Conservation (phyloP, 2,797 vertebrate genomes). For the Pelodytes ibericus region DNA sequence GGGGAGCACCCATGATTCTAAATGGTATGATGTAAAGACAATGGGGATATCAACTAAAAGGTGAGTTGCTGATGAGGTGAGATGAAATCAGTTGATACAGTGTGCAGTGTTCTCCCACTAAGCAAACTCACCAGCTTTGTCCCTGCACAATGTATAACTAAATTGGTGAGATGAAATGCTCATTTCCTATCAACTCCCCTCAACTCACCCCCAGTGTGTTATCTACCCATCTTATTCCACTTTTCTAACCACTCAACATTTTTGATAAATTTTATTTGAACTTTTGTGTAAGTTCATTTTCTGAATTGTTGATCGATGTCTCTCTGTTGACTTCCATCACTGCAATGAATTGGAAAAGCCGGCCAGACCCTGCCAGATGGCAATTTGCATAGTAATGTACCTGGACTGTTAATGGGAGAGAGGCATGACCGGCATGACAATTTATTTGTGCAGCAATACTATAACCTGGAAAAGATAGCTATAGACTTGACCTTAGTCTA, state of each 20-base stretch:
- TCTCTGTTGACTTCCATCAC: slow-evolving; percentile 24
- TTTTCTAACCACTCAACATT: not conserved
- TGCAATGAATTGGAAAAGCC: slow-evolving; percentile 24
- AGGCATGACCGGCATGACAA: slow-evolving; percentile 20
- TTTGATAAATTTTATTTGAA: slow-evolving; percentile 3
- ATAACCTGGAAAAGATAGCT: slow-evolving; percentile 11
- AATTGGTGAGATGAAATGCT: no score
- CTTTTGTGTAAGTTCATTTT: slow-evolving; percentile 7
- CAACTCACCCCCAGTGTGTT: no score
- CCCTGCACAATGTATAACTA: no score
- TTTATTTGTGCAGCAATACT: not conserved
- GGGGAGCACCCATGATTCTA: no score
- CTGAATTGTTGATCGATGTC: slow-evolving; percentile 23
- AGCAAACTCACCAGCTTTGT: no score
- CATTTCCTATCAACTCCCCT: no score
- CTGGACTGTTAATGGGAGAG: slow-evolving; percentile 24
- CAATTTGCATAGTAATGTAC: slow-evolving; percentile 41
- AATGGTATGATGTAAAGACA: no score
- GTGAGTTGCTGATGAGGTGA: no score
- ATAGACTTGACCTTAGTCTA: not conserved
- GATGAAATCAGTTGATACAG: no score
- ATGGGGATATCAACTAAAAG: no score
- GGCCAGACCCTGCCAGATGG: slow-evolving; percentile 26
- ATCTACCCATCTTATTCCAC: not conserved
- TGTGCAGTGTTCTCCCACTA: no score